These are phyloP conservation scores for Hydrozoanthus tunicans DNA, from an alignment of 64 coral and sea anemone genomes.

Conservation along the genomic window DNA sequence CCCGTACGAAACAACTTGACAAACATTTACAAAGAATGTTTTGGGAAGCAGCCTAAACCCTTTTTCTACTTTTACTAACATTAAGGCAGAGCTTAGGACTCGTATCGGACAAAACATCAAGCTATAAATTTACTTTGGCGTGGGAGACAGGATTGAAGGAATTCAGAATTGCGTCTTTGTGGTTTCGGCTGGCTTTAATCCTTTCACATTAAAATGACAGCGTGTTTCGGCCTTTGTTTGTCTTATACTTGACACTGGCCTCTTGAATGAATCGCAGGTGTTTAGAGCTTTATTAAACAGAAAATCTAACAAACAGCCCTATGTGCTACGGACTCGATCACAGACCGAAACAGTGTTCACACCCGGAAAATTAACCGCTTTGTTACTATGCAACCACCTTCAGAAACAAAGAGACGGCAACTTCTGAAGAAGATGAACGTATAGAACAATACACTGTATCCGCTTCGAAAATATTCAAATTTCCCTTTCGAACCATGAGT, in stretches of 20 bases:
- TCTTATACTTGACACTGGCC: not conserved
- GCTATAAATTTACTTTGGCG: not conserved
- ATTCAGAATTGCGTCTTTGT: conserved; percentile 26
- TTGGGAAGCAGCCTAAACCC: not conserved
- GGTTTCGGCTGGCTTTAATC: not conserved
- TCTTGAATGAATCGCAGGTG: not conserved
- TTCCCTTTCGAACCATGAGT: too few relatives aligned
- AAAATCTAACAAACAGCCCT: not conserved
- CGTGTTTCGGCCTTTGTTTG: not conserved
- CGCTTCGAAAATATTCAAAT: too few relatives aligned
- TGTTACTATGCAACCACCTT: too few relatives aligned
- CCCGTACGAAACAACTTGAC: not conserved
- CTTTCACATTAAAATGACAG: not conserved
- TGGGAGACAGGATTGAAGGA: not conserved
- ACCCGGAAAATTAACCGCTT: too few relatives aligned
- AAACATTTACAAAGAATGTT: not conserved
- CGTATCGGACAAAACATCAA: not conserved
- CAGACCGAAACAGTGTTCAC: too few relatives aligned
- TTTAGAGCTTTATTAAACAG: conserved; percentile 46
- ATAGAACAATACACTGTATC: too few relatives aligned
- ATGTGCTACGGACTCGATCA: too few relatives aligned
- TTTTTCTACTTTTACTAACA: not conserved
- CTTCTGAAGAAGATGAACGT: too few relatives aligned
- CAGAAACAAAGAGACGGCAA: too few relatives aligned
- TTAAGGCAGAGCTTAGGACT: conserved; percentile 1